Conservation (phyloP, 2,888 invertebrate genomes). For the Chesias legatella region DNA sequence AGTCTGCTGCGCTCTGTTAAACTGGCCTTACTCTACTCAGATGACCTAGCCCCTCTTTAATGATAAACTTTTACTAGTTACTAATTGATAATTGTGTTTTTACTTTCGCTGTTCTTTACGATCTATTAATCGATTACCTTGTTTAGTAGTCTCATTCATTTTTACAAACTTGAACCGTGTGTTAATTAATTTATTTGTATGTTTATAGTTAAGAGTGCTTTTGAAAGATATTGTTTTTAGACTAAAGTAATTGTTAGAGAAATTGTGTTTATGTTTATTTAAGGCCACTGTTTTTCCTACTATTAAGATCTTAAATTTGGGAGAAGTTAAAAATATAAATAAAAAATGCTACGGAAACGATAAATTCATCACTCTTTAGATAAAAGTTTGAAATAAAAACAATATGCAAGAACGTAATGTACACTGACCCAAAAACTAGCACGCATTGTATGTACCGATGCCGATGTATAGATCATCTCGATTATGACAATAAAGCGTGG, state of each 20-base stretch:
- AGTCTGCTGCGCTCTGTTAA: constrained; percentile 27
- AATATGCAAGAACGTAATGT: constrained; percentile 1
- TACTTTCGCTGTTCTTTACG: constrained; percentile 44
- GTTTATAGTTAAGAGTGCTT: too few relatives aligned
- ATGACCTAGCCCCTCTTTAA: constrained; percentile 40
- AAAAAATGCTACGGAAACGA: too few relatives aligned
- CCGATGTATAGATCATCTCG: constrained; percentile 22
- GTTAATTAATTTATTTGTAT: constrained; percentile 10
- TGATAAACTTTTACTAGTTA: constrained; percentile 43
- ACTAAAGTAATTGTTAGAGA: too few relatives aligned
- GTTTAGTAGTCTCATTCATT: constrained; percentile 25
- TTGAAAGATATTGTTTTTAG: too few relatives aligned
- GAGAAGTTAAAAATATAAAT: too few relatives aligned
- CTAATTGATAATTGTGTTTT: constrained; percentile 41
- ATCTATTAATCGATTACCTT: constrained; percentile 24
- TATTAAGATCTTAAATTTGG: too few relatives aligned
- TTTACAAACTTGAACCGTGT: constrained; percentile 9
- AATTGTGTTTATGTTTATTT: too few relatives aligned
- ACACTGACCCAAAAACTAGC: constrained; percentile 7
- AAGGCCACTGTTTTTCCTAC: too few relatives aligned
- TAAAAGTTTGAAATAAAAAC: constrained; percentile 15
- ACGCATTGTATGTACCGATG: constrained; percentile 11
- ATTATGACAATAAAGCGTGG: constrained; percentile 21
- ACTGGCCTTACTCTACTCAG: constrained; percentile 17
- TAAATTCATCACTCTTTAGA: constrained; percentile 8